Evolutionary conservation across 2,888 invertebrate species (phyloP), one percentile per base, ranked within the genome.

Genomic region (Oscheius sp.): DNA sequence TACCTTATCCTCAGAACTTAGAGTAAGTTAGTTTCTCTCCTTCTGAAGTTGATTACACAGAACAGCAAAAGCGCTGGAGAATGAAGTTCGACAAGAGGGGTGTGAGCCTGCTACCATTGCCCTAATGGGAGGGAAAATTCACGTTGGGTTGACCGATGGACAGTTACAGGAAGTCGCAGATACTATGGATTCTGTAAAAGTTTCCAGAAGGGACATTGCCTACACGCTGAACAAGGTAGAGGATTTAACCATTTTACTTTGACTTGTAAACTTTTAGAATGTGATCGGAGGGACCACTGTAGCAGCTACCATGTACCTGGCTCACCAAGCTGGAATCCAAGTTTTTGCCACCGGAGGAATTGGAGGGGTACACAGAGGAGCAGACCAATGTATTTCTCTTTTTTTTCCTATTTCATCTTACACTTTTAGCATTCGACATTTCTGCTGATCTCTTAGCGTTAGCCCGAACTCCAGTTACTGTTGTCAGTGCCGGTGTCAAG

Each of bases 401-500:
- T 50, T 50, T 13, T 50, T 50, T 50, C 9, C 9, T 50, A 50
- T 9, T 50, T 29, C n/a, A 57, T 32, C 21, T 47, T 57, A 58
- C 13, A 10, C 33, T 68, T 88, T 13, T 80, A 91, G 91, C 86
- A 33, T 92, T 96, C 90, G 99, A 99, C 90, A 91, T 99, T 70
- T 98, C 97, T 77, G 95, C 97, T 0, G 99, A 99, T 91, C 92
- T 99, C 68, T 93, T 92, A 7, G 97, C 99, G 90, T 91, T 99
- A 70, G 94, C 96, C 0, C 92, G 93, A 75, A 95, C 94, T 77
- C 93, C 93, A 13, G 93, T 97, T 0, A 93, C 95, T 60, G 96
- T 99, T 5, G 93, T 99, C 1, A 96, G 95, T 84, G 95, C 96
- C 87, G 99, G 99, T 1, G 93, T 96, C 73, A 99, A 99, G 91